phyloP scores from a whole-genome alignment of 2,888 invertebrate genomes.

The Lepidocyrtoides sp. region DNA sequence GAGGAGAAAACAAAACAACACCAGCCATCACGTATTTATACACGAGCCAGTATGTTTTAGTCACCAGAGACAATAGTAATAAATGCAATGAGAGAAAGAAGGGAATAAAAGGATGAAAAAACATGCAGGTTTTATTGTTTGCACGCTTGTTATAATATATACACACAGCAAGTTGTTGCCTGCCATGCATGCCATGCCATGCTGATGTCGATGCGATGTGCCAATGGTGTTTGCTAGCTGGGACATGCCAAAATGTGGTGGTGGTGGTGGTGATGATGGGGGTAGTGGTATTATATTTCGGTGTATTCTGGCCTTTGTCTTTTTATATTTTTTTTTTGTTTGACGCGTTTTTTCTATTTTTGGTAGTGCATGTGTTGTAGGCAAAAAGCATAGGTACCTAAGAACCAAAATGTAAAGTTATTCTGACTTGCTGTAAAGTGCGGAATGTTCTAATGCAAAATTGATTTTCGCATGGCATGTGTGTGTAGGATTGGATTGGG shows the following conservation, averaged over 20 bases:
- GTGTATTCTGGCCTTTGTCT: not conserved
- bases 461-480: too few species aligned
- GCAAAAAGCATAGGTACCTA: not conserved
- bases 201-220: not conserved
- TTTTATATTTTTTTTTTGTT: not conserved
- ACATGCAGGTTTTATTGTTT: conserved; percentile 1
- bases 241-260: not conserved
- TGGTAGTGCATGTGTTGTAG: too few species aligned
- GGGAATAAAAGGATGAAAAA: not conserved
- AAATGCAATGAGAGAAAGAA: not conserved
- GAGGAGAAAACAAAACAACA: conserved; percentile 1
- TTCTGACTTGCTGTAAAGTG: too few species aligned
- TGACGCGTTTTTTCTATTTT: too few species aligned
- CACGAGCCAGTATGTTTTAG: not conserved
- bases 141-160: not conserved
- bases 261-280: not conserved
- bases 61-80: conserved; percentile 32
- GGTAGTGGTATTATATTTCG: not conserved
- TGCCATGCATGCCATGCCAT: too few species aligned
- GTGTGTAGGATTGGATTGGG: too few species aligned
- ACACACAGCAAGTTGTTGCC: conserved; percentile 34
- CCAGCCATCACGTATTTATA: not conserved
- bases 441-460: too few species aligned
- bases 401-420: too few species aligned
- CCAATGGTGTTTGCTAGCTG: not conserved